Evolutionary conservation across 2,797 vertebrate species (phyloP).

Genomic region (Ciconia nigra): DNA sequence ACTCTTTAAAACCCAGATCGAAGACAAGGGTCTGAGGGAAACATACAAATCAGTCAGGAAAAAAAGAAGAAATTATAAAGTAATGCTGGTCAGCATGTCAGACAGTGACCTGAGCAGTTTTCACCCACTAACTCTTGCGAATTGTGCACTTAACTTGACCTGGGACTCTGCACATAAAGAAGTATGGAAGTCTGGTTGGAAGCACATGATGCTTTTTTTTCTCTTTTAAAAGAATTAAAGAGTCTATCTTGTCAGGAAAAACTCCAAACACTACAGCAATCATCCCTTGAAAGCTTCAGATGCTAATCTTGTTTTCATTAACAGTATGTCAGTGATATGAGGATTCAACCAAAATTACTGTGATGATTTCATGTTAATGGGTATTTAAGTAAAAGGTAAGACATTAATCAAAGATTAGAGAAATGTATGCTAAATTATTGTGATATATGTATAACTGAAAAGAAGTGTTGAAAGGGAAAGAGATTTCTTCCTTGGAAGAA

Average conservation of each 20-base stretch:
- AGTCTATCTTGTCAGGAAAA: neutral
- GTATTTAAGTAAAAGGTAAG: constrained; percentile 20
- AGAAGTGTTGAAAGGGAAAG: neutral
- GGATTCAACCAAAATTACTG: constrained; percentile 14
- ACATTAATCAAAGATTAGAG: constrained; percentile 21
- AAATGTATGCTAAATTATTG: constrained; percentile 54
- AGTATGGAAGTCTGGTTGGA: neutral
- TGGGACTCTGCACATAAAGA: neutral
- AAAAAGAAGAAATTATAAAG: neutral
- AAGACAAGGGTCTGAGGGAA: neutral
- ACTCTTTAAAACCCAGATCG: neutral
- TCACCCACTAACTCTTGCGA: neutral
- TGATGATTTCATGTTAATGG: constrained; percentile 4
- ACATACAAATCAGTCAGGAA: rapidly evolving
- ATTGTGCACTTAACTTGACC: neutral
- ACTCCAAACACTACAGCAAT: neutral
- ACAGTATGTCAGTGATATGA: neutral
- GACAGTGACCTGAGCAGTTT: neutral
- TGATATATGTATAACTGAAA: constrained; percentile 44
- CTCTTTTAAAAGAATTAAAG: neutral
- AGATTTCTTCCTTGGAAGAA: neutral
- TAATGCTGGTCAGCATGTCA: neutral
- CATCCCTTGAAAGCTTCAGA: constrained; percentile 11
- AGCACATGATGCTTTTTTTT: neutral
- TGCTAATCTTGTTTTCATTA: constrained; percentile 45